Base-by-base conservation (phyloP, 2,113 vertebrate species). In the Tragelaphus scriptus region DNA sequence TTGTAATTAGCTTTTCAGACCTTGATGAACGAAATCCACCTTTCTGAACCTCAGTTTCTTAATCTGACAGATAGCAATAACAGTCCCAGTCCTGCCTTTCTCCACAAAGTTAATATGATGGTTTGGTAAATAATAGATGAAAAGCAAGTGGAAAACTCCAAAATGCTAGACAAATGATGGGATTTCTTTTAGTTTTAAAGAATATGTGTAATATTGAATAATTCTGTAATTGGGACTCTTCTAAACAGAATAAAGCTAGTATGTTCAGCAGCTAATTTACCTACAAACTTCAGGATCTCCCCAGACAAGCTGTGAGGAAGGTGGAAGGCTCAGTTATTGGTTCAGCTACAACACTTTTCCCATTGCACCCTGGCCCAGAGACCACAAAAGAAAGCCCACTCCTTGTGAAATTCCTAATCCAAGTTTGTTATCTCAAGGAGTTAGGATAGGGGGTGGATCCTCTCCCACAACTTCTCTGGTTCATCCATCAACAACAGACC, bases 401-500 rank as follows among this genome's bases (percentile, higher is more conserved):
- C 28, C 82, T 75, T 80, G 14, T 19, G 30, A 68, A 40, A 81
- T 84, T 84, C 90, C 53, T 26, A 30, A 44, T 51, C 58, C 85
- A 82, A 77, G 80, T 77, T 90, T 96, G 86, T 30, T 51, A 79
- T 93, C 94, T 95, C 86, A 90, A 65, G 90, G 80, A 88, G 49
- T 7, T 68, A 21, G n/a, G 65, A 56, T 36, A 5, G 19, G 56
- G 58, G 65, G 47, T 17, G 21, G 25, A 44, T 53, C n/a, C 44
- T 77, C 71, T 81, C 85, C 28, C 86, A 40, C 88, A 91, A 77
- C 95, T 91, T 80, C 63, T 93, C 85, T 84, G 65, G 84, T 85
- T 98, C 97, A 97, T 97, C 96, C 91, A 87, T 97, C 96, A 97
- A 96, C 90, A 96, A 97, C 95, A 98, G 95, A 95, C 96, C 98